These are phyloP conservation scores for Labeo catla DNA, from an alignment of 2,113 vertebrate genomes.

Conservation along the genomic window DNA sequence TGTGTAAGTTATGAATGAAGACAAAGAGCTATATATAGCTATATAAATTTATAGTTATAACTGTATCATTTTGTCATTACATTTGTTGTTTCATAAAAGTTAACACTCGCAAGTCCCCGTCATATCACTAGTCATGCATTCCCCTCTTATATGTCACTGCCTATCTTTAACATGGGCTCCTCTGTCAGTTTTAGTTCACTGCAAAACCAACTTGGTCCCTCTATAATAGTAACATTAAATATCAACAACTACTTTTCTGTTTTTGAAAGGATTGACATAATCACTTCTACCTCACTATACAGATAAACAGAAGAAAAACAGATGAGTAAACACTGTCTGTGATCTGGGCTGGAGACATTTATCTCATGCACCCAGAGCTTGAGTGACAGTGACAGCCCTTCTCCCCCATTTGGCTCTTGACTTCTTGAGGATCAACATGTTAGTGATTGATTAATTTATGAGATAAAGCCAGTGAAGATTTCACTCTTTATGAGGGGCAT, in stretches of 20 bases:
- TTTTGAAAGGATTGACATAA: background rate
- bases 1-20: background rate
- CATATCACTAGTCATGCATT: slow-evolving; percentile 36
- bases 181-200: slow-evolving; percentile 17
- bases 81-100: background rate
- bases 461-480: background rate
- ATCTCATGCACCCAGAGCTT: slow-evolving; percentile 14
- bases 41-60: background rate
- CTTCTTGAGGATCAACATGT: background rate
- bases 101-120: background rate
- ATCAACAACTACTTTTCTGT: background rate
- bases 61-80: background rate
- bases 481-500: background rate
- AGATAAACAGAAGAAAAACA: slow-evolving; percentile 1
- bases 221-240: background rate
- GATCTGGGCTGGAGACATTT: slow-evolving; percentile 22
- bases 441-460: background rate
- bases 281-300: background rate
- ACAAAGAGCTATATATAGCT: background rate
- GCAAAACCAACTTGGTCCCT: background rate
- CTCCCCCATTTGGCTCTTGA: slow-evolving; percentile 37
- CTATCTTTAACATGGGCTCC: slow-evolving; percentile 49
- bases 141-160: slow-evolving; percentile 20
- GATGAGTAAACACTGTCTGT: background rate
- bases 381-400: slow-evolving; percentile 51